Evolutionary conservation across 2,888 invertebrate species (phyloP).

Genomic region (Acleris emargana): DNA sequence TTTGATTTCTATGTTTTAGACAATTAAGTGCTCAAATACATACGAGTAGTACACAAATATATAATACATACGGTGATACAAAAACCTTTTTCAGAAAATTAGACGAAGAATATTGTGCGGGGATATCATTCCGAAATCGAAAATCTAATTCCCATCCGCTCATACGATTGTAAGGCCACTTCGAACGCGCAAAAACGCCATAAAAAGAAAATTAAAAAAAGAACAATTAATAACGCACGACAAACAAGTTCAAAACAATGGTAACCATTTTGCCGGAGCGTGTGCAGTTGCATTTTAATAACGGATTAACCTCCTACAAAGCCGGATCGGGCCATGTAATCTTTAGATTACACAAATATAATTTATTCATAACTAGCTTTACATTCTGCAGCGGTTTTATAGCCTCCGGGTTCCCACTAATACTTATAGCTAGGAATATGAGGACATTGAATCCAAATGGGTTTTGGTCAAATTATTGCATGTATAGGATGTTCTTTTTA

Average conservation of each 20-base stretch:
- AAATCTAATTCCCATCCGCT: too few species aligned
- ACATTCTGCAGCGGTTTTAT: constrained; percentile 11
- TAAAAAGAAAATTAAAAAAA: constrained; percentile 18
- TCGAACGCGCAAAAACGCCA: too few species aligned
- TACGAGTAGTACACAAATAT: too few species aligned
- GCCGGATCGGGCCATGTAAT: constrained; percentile 60
- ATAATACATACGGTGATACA: too few species aligned
- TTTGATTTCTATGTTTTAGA: too few species aligned
- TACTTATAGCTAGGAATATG: background rate
- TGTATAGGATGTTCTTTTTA: background rate
- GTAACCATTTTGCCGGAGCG: constrained; percentile 38
- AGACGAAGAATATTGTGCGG: too few species aligned
- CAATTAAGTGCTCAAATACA: too few species aligned
- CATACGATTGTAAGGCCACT: too few species aligned
- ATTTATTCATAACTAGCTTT: constrained; percentile 57
- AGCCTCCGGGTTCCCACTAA: background rate
- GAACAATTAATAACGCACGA: constrained; percentile 30
- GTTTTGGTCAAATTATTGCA: background rate
- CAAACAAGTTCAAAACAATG: constrained; percentile 27
- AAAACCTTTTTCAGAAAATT: too few species aligned
- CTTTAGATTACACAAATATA: constrained; percentile 71
- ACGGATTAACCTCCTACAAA: constrained; percentile 67
- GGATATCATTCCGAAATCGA: too few species aligned
- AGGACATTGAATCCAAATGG: background rate
- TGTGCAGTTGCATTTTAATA: constrained; percentile 69